Conservation (phyloP, 2,113 vertebrate species). For the Lepisosteus osseus region DNA sequence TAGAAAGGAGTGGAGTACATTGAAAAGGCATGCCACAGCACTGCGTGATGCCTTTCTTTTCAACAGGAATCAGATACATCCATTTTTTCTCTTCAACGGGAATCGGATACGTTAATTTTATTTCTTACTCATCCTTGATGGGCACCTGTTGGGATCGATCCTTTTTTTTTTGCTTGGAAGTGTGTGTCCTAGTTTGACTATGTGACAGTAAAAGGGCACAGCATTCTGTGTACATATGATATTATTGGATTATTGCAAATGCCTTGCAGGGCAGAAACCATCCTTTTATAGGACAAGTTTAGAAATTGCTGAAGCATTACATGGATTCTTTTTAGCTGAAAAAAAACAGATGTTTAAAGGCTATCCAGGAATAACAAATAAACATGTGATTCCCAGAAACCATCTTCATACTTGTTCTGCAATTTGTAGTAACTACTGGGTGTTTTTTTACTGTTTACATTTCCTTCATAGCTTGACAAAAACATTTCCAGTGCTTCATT, state of each 20-base stretch:
- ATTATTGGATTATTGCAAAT: neutral
- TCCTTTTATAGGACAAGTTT: neutral
- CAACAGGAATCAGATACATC: too few relatives aligned
- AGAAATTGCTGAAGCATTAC: neutral
- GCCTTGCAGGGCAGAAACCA: neutral
- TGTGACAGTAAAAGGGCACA: neutral
- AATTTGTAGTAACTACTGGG: neutral
- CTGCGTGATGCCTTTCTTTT: neutral
- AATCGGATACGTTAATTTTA: neutral
- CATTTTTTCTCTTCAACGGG: neutral
- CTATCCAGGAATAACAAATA: neutral
- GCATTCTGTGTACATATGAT: neutral
- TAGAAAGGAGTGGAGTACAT: neutral
- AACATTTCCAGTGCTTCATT: neutral
- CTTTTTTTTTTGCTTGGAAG: neutral
- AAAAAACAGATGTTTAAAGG: neutral
- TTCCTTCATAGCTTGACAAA: neutral
- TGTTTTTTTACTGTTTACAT: slow-evolving; percentile 3
- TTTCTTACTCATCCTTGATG: neutral
- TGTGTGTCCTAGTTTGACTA: neutral
- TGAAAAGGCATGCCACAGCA: neutral
- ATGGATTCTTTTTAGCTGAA: neutral
- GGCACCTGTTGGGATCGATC: neutral
- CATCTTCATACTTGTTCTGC: neutral
- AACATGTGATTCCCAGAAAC: neutral